Evolutionary conservation across 2,113 vertebrate species (phyloP).

Genomic region (Etia nguti): DNA sequence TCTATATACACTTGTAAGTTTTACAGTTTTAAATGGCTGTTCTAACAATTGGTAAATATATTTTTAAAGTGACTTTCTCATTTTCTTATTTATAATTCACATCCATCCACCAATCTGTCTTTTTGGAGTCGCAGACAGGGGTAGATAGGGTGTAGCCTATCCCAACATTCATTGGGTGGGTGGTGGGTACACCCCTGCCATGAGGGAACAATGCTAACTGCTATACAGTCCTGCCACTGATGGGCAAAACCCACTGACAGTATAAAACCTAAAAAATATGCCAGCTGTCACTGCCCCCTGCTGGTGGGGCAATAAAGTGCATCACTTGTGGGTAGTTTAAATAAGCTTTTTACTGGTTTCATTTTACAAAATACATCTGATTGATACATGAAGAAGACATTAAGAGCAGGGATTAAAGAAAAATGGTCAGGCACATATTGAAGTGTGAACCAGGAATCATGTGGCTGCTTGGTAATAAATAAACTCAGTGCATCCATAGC

Average conservation of each 20-base stretch:
- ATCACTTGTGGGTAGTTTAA: not conserved
- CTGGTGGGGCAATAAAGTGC: slow-evolving; percentile 7
- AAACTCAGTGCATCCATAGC: not conserved
- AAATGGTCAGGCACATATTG: slow-evolving; percentile 14
- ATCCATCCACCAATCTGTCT: not conserved
- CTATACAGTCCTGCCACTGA: not conserved
- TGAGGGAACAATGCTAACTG: not conserved
- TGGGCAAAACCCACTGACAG: not conserved
- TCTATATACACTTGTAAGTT: not conserved
- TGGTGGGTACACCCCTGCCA: not conserved
- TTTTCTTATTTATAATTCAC: not conserved
- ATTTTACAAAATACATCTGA: slow-evolving; percentile 22
- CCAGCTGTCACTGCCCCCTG: slow-evolving; percentile 34
- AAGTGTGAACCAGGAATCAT: not conserved
- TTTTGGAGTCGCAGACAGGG: not conserved
- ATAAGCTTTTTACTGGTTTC: slow-evolving; percentile 10
- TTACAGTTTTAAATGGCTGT: not conserved
- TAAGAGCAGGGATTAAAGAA: not conserved
- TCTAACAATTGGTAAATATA: not conserved
- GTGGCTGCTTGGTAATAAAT: not conserved
- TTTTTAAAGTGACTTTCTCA: not conserved
- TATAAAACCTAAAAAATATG: not conserved
- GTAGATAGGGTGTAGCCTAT: not conserved
- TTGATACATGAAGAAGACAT: not conserved
- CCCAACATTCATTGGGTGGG: not conserved